Percentiles rank a stretch among this genome's conserved stretches.
Conservation (phyloP, 2,113 vertebrate species). For the Dinomys branickii region DNA sequence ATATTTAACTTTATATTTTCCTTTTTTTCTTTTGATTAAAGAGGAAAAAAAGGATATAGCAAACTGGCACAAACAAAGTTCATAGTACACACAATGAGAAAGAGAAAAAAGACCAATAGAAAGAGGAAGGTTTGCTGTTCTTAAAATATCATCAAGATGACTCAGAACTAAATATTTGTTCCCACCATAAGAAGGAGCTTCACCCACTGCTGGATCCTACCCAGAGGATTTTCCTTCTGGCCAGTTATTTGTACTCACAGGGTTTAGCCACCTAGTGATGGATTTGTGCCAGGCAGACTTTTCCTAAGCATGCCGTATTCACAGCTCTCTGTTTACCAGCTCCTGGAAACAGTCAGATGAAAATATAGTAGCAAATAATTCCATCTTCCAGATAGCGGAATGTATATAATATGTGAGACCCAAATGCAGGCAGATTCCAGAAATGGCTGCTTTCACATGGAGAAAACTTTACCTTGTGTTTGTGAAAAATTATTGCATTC, state of each 20-base stretch:
- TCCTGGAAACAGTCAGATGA: slow-evolving; percentile 83
- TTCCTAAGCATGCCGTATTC: slow-evolving; percentile 82
- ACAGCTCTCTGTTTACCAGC: slow-evolving; percentile 80
- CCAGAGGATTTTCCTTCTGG: slow-evolving; percentile 78
- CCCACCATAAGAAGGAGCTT: slow-evolving; percentile 47
- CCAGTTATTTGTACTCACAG: slow-evolving; percentile 72
- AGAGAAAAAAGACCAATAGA: background rate
- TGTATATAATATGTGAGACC: slow-evolving; percentile 43
- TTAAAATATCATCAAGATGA: slow-evolving; percentile 52
- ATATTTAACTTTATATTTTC: background rate
- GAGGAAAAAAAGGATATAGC: background rate
- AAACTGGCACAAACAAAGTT: background rate
- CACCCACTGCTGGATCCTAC: slow-evolving; percentile 67
- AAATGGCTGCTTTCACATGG: slow-evolving; percentile 33
- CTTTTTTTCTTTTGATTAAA: slow-evolving; percentile 22
- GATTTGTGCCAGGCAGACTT: slow-evolving; percentile 81
- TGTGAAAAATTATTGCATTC: background rate
- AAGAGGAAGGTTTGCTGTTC: background rate
- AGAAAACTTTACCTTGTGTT: slow-evolving; percentile 54
- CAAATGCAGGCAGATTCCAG: slow-evolving; percentile 44
- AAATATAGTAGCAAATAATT: slow-evolving; percentile 74
- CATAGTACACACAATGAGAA: background rate
- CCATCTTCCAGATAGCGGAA: slow-evolving; percentile 65
- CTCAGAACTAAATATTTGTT: slow-evolving; percentile 75
- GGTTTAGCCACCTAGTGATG: slow-evolving; percentile 76